Conservation (phyloP, 2,888 invertebrate genomes). For the Drosophila falleni region DNA sequence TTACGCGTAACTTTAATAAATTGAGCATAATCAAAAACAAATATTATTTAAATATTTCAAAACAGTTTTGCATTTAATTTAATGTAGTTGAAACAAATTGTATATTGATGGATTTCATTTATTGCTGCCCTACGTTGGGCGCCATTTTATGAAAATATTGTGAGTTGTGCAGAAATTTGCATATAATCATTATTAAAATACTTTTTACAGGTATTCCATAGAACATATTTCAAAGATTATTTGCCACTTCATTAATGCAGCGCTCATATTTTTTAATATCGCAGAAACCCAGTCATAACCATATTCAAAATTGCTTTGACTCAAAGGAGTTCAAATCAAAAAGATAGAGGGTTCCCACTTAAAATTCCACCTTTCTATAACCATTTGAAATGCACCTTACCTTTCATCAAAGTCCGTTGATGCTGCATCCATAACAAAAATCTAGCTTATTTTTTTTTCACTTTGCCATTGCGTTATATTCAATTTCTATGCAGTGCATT, state of each 20-base stretch:
- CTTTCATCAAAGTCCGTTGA: constrained; percentile 38
- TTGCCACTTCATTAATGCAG: constrained; percentile 18
- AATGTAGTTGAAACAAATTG: neutral
- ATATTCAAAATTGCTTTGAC: constrained; percentile 44
- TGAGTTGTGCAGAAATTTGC: neutral
- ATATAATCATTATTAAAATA: neutral
- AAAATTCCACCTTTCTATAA: constrained; percentile 53
- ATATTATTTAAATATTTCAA: neutral
- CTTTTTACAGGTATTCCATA: neutral
- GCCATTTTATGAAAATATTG: neutral
- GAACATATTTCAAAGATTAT: constrained; percentile 27
- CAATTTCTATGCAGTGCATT: constrained; percentile 74
- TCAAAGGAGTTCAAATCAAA: constrained; percentile 58
- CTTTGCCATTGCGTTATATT: constrained; percentile 59
- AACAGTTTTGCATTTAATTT: neutral
- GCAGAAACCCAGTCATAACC: constrained; percentile 23
- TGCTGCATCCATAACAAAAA: constrained; percentile 16
- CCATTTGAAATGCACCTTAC: constrained; percentile 23
- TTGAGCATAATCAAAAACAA: constrained; percentile 5
- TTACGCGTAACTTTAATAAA: neutral
- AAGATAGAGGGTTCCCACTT: constrained; percentile 34
- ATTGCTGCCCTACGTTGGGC: constrained; percentile 1
- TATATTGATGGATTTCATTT: neutral
- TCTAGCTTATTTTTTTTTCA: constrained; percentile 37
- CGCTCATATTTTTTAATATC: constrained; percentile 38